Evolutionary conservation across 1,140 invertebrate genomes (phyloP).

Genomic region (Brachionus asplanchnoidis): DNA sequence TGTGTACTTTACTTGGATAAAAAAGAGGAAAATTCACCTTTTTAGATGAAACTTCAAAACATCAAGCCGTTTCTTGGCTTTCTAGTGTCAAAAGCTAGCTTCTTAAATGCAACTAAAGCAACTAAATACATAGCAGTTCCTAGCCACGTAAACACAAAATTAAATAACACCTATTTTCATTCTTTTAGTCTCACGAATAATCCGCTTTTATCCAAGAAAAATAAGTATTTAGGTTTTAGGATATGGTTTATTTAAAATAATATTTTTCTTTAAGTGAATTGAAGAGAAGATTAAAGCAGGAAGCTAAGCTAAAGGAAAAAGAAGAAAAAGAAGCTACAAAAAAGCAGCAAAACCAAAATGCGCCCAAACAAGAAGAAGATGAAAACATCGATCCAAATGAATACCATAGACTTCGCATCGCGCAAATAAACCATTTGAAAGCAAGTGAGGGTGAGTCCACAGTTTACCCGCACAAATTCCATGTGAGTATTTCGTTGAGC

Average conservation of each 20-base stretch:
- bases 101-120: not conserved
- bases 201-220: conserved; percentile 20
- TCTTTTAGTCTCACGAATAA: not conserved
- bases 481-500: conserved; percentile 80
- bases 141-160: not conserved
- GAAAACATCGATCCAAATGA: conserved; percentile 81
- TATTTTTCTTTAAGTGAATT: conserved; percentile 67
- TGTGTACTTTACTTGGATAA: not conserved
- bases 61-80: not conserved
- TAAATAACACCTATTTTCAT: not conserved
- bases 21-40: not conserved
- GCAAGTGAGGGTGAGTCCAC: not conserved
- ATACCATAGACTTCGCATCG: conserved; percentile 7
- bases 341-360: conserved; percentile 1
- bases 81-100: not conserved
- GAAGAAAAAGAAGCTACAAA: conserved; percentile 65
- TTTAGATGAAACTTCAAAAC: not conserved
- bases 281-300: conserved; percentile 80
- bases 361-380: conserved; percentile 58
- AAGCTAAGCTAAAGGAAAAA: conserved; percentile 87
- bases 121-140: not conserved
- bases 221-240: not conserved
- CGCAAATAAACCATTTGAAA: not conserved
- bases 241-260: not conserved
- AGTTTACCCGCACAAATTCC: conserved; percentile 98